Evolutionary conservation across 2,113 vertebrate genomes (phyloP).

Genomic region (Megalops atlanticus): DNA sequence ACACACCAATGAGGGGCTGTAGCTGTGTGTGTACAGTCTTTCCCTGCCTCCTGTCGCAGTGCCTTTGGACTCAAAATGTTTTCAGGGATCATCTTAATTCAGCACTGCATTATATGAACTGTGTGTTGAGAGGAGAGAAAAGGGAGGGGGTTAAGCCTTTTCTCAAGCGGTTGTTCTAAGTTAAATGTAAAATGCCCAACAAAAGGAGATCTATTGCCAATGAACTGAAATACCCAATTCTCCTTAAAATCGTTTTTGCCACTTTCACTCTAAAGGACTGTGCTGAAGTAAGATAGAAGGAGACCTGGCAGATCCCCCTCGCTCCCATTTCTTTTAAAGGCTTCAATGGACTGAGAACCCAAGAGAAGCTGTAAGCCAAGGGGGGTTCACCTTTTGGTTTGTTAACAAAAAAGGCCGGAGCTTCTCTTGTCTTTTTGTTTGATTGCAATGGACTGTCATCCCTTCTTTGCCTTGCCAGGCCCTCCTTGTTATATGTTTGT

Average conservation of each 20-base stretch:
- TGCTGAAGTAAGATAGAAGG: conserved; percentile 80
- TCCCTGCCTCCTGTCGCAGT: conserved; percentile 84
- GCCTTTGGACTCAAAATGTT: conserved; percentile 83
- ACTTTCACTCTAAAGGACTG: conserved; percentile 75
- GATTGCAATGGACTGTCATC: conserved; percentile 52
- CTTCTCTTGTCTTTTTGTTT: conserved; percentile 30
- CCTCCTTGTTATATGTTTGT: conserved; percentile 83
- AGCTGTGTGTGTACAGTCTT: conserved; percentile 79
- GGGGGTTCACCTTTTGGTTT: conserved; percentile 71
- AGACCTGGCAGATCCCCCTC: conserved; percentile 79
- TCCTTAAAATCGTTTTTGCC: conserved; percentile 18
- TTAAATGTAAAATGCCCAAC: conserved; percentile 38
- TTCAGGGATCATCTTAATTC: conserved; percentile 86
- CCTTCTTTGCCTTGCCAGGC: conserved; percentile 85
- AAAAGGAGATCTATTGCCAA: conserved; percentile 85
- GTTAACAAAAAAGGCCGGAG: conserved; percentile 25
- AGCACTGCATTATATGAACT: conserved; percentile 88
- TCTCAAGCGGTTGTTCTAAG: conserved; percentile 30
- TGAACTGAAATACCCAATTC: conserved; percentile 74
- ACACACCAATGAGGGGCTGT: conserved; percentile 85
- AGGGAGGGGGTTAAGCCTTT: conserved; percentile 72
- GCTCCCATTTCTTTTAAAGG: conserved; percentile 74
- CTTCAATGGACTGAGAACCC: conserved; percentile 87
- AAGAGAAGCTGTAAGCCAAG: conserved; percentile 81
- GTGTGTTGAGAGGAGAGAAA: conserved; percentile 59